Evolutionary conservation across 1,140 invertebrate species (phyloP).

Genomic region (Planococcus citri): DNA sequence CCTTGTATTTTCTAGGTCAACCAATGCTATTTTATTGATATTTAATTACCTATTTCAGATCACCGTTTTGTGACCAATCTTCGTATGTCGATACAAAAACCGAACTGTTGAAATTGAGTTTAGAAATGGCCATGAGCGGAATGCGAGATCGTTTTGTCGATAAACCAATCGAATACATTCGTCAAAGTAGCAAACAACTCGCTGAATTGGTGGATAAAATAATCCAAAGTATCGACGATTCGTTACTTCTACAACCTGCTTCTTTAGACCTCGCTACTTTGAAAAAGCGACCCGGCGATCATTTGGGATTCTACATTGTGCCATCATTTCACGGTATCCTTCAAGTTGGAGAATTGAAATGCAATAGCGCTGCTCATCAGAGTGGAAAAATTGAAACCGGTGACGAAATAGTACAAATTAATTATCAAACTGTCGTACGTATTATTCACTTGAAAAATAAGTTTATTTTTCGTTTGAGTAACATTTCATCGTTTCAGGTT

Average conservation of each 20-base stretch:
- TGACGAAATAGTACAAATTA: constrained; percentile 85
- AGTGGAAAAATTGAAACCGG: constrained; percentile 82
- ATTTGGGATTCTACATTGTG: constrained; percentile 69
- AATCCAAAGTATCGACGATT: constrained; percentile 74
- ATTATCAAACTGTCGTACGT: constrained; percentile 75
- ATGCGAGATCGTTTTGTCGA: constrained; percentile 77
- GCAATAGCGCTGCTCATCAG: constrained; percentile 67
- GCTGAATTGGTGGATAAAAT: constrained; percentile 71
- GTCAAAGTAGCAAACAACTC: constrained; percentile 52
- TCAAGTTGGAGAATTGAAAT: constrained; percentile 73
- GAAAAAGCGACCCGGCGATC: constrained; percentile 65
- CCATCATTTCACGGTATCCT: constrained; percentile 75
- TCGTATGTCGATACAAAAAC: constrained; percentile 52
- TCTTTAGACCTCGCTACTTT: constrained; percentile 72
- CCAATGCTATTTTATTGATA: too few species aligned
- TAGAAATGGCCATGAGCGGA: constrained; percentile 75
- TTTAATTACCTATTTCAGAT: too few species aligned
- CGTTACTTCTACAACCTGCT: constrained; percentile 75
- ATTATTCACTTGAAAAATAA: constrained; percentile 8
- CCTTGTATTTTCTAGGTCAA: too few species aligned
- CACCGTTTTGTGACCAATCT: constrained; percentile 54
- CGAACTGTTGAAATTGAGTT: constrained; percentile 58
- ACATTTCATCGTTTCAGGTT: constrained; percentile 37
- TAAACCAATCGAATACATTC: constrained; percentile 58
- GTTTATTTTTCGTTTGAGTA: not conserved